Conservation (phyloP, 2,113 vertebrate genomes). For the Etheostoma cragini region DNA sequence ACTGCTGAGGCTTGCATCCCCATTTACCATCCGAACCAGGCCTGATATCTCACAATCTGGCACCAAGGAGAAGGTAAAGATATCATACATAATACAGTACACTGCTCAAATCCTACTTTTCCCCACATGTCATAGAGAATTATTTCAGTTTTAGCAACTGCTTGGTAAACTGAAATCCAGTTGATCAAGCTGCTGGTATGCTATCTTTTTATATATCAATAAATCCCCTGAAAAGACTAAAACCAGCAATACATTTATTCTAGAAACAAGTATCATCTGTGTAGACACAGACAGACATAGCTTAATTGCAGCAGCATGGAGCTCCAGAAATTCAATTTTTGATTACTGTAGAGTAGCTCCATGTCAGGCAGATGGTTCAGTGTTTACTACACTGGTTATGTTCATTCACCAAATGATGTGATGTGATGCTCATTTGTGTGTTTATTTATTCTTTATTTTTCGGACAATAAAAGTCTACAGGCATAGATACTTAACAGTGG, state of each 20-base stretch:
- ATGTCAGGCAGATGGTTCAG: not conserved
- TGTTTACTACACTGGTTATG: not conserved
- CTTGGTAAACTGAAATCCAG: not conserved
- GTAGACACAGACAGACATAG: not conserved
- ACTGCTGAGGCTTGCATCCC: constrained; percentile 92
- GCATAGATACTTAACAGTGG: not conserved
- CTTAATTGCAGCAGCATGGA: not conserved
- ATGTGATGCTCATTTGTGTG: not conserved
- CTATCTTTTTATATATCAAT: not conserved
- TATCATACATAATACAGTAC: not conserved
- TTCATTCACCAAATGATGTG: not conserved
- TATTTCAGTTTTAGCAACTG: not conserved
- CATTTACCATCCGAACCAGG: constrained; percentile 95
- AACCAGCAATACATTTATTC: not conserved
- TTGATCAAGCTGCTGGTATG: not conserved
- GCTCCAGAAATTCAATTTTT: not conserved
- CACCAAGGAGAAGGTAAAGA: constrained; percentile 94
- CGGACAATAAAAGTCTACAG: not conserved
- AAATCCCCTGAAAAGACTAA: not conserved
- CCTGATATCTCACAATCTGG: constrained; percentile 87
- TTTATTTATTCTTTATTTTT: not conserved
- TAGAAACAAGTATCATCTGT: not conserved
- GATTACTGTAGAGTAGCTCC: not conserved
- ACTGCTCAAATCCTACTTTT: not conserved
- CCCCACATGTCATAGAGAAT: not conserved